phyloP scores from a whole-genome alignment of 2,113 vertebrate genomes.

The Solenodon paradoxus region DNA sequence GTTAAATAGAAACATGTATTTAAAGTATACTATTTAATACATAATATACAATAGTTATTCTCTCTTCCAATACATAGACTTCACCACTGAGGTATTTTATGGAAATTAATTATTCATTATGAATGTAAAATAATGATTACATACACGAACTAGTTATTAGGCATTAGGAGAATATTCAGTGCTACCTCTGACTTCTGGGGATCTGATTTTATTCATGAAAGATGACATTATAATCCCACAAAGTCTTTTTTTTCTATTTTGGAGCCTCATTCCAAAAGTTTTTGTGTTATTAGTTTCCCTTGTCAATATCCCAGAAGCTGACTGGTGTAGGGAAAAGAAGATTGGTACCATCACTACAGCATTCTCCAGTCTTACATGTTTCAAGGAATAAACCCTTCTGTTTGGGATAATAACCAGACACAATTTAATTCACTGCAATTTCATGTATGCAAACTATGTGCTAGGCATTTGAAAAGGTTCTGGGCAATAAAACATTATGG shows the following conservation, averaged over 20 bases:
- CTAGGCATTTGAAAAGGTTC: not conserved
- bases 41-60: not conserved
- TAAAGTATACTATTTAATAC: not conserved
- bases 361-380: not conserved
- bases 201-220: constrained; percentile 1
- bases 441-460: not conserved
- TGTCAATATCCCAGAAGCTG: not conserved
- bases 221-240: not conserved
- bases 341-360: not conserved
- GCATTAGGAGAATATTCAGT: not conserved
- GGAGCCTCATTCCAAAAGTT: not conserved
- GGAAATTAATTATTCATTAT: not conserved
- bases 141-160: not conserved
- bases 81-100: not conserved
- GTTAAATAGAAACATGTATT: not conserved
- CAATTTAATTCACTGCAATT: not conserved
- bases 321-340: not conserved
- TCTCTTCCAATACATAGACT: not conserved
- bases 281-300: not conserved
- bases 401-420: not conserved
- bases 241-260: not conserved
- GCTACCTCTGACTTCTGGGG: not conserved
- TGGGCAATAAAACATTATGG: constrained; percentile 36
- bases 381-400: not conserved
- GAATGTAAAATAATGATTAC: not conserved